Percentiles rank a stretch among this genome's conserved stretches.
Evolutionary conservation across 2,888 invertebrate genomes (phyloP).

Genomic region (Balanococcus diminutus): DNA sequence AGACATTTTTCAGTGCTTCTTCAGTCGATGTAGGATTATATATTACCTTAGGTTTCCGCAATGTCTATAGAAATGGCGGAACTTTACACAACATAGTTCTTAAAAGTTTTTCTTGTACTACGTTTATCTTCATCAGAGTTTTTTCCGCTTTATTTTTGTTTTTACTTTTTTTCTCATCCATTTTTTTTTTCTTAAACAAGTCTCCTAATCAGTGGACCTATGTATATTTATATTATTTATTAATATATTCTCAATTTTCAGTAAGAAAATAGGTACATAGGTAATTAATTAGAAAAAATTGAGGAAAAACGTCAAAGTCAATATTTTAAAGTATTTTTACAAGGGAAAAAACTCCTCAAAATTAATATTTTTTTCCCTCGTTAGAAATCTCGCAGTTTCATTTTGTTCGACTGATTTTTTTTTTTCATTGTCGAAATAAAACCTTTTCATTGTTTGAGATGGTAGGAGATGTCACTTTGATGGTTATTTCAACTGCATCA

Average conservation of each 20-base stretch:
- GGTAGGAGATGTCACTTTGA: background rate
- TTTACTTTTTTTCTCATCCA: background rate
- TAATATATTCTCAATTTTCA: too few species aligned
- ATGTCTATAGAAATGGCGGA: slow-evolving; percentile 38
- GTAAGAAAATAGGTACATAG: too few species aligned
- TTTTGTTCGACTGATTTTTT: background rate
- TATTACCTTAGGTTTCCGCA: slow-evolving; percentile 40
- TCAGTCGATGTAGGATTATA: slow-evolving; percentile 40
- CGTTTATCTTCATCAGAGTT: slow-evolving; percentile 41
- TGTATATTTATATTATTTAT: too few species aligned
- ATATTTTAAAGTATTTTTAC: too few species aligned
- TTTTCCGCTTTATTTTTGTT: slow-evolving; percentile 2
- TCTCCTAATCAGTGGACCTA: background rate
- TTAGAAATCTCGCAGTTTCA: too few species aligned
- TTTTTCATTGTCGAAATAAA: background rate
- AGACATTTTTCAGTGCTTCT: slow-evolving; percentile 34
- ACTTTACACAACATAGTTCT: slow-evolving; percentile 37
- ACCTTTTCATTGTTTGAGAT: background rate
- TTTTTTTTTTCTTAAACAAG: background rate
- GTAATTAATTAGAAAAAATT: too few species aligned
- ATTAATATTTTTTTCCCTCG: too few species aligned
- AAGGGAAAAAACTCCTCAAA: too few species aligned
- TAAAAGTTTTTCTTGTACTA: slow-evolving; percentile 36
- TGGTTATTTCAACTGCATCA: background rate
- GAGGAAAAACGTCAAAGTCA: too few species aligned